Evolutionary conservation across 2,888 invertebrate species (phyloP).

Genomic region (Drosophila trichaetosa): DNA sequence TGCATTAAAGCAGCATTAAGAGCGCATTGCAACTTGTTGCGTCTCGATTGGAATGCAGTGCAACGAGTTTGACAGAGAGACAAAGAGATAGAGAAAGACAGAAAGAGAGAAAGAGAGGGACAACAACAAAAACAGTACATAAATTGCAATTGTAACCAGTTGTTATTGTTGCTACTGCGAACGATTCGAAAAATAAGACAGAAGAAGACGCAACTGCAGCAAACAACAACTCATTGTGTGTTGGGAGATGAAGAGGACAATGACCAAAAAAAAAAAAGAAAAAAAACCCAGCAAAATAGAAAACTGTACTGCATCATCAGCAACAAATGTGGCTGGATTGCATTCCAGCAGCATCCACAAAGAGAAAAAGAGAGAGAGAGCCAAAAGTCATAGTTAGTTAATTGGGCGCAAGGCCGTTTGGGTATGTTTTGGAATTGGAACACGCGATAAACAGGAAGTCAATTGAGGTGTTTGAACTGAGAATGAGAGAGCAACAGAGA

Average conservation of each 20-base stretch:
- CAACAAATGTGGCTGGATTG: conserved; percentile 47
- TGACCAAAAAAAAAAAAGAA: conserved; percentile 58
- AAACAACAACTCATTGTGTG: conserved; percentile 41
- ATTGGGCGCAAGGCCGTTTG: conserved; percentile 73
- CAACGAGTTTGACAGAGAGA: conserved; percentile 63
- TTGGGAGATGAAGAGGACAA: conserved; percentile 54
- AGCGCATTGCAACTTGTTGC: conserved; percentile 56
- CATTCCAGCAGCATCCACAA: conserved; percentile 49
- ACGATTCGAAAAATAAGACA: conserved; percentile 57
- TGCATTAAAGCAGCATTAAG: conserved; percentile 9
- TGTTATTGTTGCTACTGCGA: conserved; percentile 45
- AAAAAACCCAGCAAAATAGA: conserved; percentile 45
- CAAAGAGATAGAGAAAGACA: neutral
- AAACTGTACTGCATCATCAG: conserved; percentile 55
- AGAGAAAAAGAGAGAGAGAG: conserved; percentile 20
- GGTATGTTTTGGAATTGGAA: conserved; percentile 65
- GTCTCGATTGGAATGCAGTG: conserved; percentile 65
- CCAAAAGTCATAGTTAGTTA: conserved; percentile 51
- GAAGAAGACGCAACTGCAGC: conserved; percentile 25
- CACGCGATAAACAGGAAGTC: conserved; percentile 58
- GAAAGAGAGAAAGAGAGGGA: conserved; percentile 13
- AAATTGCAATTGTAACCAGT: conserved; percentile 65
- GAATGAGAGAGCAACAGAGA: conserved; percentile 4
- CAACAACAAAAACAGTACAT: conserved; percentile 26
- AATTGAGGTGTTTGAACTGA: conserved; percentile 58